Evolutionary conservation across 2,888 invertebrate genomes (phyloP), one percentile per base, ranked within the genome.

Genomic region (Torymus texanus): DNA sequence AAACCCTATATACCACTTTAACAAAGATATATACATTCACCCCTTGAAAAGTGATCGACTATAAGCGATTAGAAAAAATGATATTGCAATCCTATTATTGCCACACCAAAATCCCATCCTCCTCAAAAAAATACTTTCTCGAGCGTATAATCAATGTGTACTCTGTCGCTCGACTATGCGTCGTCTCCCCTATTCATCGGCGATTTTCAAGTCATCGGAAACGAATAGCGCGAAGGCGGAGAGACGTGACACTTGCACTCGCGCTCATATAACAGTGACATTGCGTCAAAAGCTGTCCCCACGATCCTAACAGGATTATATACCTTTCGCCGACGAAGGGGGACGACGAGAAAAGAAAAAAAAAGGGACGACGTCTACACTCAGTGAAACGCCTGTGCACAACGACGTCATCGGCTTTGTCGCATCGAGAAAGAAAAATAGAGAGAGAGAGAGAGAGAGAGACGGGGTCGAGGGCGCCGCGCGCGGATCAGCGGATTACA

Each of bases 271-370:
- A 41, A 8, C 82, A 82, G 84, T 86, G 87, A 87, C 87, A 85
- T 85, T 83, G 83, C 82, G 83, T 85, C 84, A 84, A 83, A 83
- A 41, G 41, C 41, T 84, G 84, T 84, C 82, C 82, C 83, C 84
- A 83, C 84, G 83, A 80, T 79, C 84, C 83, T 86, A 88, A 88
- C 84, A 84, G 86, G 87, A 88, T 87, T 87, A 88, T 82, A 83
- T 83, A 67, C 16, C 3, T 51, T 61, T 41, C 24, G 10, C 55
- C 3, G 55, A 59, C 3, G 55, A 59, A 1, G 21, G 58, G 50
- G 29, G 58, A 29, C 4, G 24, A 24, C 13, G 53, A 18, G 29
- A 65, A 29, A 61, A 65, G n/a, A 56, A 41, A 41, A 29, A 21
- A 51, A 53, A 41, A n/a, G 18, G 41, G 59, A 65, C 14, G n/a